Conservation (phyloP, 2,888 invertebrate species). For the Allygus modestus region DNA sequence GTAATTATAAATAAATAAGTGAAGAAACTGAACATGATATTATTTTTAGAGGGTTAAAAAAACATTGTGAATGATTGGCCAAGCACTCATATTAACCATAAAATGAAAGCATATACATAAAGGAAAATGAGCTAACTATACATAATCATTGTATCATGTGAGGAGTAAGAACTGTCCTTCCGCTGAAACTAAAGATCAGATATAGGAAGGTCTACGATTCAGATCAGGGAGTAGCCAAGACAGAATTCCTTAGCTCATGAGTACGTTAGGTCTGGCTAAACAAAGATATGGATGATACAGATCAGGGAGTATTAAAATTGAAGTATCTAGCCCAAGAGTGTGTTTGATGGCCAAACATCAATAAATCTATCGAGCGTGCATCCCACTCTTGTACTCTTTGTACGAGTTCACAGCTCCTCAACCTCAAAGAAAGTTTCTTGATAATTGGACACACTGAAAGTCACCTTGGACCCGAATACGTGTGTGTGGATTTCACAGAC, state of each 20-base stretch:
- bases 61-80: constrained; percentile 9
- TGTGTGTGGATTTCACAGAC: neutral
- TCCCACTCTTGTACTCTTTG: neutral
- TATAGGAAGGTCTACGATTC: neutral
- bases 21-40: constrained; percentile 17
- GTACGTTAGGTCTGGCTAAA: no score
- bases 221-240: no score
- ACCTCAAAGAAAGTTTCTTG: constrained; percentile 7
- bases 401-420: neutral
- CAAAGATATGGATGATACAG: no score
- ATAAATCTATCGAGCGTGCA: neutral
- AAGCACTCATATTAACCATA: neutral
- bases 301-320: constrained; percentile 16
- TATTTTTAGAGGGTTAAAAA: neutral
- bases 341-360: constrained; percentile 38
- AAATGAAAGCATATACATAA: constrained; percentile 9
- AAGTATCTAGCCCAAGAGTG: neutral
- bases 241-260: no score
- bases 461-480: constrained; percentile 6
- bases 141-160: constrained; percentile 25
- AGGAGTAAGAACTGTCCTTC: constrained; percentile 45
- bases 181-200: neutral
- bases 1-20: constrained; percentile 22
- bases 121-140: constrained; percentile 8
- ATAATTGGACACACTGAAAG: constrained; percentile 22